phyloP scores from a whole-genome alignment of 2,797 vertebrate species.

The Sorex maritimensis region DNA sequence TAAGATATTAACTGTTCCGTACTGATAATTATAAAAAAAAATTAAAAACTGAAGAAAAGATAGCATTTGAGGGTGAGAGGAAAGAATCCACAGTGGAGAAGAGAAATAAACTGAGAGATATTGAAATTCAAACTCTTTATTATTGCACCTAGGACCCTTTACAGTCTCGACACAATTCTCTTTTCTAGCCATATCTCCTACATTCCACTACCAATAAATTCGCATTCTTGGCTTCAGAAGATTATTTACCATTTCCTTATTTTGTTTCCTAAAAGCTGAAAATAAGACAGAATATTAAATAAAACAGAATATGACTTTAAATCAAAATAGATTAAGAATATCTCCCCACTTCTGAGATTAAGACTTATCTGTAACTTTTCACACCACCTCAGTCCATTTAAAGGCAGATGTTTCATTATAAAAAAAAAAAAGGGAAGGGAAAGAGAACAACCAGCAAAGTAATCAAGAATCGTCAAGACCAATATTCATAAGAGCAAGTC shows the following conservation, averaged over 20 bases:
- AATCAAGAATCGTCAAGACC: conserved; percentile 30
- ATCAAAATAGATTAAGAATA: conserved; percentile 68
- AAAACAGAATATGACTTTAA: no score
- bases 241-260: conserved; percentile 10
- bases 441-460: not conserved
- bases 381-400: conserved; percentile 49
- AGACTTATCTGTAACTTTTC: conserved; percentile 29
- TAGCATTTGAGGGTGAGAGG: not conserved
- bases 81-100: not conserved
- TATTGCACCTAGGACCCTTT: not conserved
- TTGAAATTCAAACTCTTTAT: conserved; percentile 37
- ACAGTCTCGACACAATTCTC: conserved; percentile 5
- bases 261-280: conserved; percentile 29
- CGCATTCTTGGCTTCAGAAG: conserved; percentile 24
- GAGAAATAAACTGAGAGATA: not conserved
- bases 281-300: conserved; percentile 27
- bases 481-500: conserved; percentile 45
- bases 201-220: conserved; percentile 5
- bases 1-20: conserved; percentile 18
- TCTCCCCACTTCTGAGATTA: not conserved
- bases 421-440: not conserved
- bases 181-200: not conserved
- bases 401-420: conserved; percentile 23
- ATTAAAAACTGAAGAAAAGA: conserved; percentile 10
- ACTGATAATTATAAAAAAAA: conserved; percentile 31